Evolutionary conservation across 2,113 vertebrate species (phyloP).

Genomic region (Maccullochella peelii): DNA sequence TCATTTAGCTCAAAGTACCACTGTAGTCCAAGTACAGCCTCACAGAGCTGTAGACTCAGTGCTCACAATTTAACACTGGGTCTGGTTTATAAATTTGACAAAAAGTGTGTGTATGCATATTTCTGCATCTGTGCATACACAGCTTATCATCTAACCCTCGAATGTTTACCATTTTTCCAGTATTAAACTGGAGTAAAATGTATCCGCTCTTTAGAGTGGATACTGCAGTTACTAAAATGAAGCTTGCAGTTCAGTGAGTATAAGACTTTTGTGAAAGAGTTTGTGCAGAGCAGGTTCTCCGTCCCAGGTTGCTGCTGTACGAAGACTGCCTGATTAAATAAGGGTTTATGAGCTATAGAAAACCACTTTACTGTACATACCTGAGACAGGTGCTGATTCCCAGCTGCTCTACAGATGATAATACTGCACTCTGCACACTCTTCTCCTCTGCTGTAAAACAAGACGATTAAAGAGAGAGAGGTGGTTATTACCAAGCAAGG

Average conservation of each 20-base stretch:
- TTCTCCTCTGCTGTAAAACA: constrained; percentile 66
- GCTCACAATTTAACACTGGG: too few species aligned
- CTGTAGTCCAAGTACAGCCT: too few species aligned
- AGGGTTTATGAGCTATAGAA: constrained; percentile 27
- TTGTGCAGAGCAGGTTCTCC: neutral
- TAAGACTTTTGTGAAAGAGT: too few species aligned
- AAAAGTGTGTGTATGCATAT: too few species aligned
- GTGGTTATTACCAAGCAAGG: constrained; percentile 9
- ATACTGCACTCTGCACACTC: constrained; percentile 12
- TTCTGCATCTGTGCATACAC: too few species aligned
- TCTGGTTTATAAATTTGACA: too few species aligned
- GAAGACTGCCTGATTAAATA: constrained; percentile 13
- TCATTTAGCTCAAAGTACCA: too few species aligned
- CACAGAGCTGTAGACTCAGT: too few species aligned
- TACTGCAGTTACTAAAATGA: neutral
- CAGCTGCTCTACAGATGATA: constrained; percentile 74
- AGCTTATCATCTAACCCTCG: too few species aligned
- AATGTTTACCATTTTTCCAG: neutral
- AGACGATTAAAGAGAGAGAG: constrained; percentile 31
- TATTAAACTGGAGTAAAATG: neutral
- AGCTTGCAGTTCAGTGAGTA: neutral
- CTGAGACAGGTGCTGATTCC: constrained; percentile 73
- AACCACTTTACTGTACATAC: constrained; percentile 50
- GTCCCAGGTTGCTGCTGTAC: neutral
- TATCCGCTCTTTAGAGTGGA: neutral